Conservation (phyloP, 2,113 vertebrate species). For the Onychorhynchus coronatus region DNA sequence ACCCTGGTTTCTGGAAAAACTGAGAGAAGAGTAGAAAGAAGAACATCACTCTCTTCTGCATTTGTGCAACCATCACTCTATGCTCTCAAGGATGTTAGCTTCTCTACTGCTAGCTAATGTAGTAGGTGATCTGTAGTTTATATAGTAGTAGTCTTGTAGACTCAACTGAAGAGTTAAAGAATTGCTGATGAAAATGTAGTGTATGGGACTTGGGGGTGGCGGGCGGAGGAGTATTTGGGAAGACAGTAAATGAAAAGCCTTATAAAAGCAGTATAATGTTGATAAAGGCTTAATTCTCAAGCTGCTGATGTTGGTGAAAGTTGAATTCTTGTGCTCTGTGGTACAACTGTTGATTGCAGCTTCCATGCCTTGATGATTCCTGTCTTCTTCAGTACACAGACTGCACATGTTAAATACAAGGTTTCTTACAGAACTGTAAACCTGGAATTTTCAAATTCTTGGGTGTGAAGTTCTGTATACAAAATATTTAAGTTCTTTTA, state of each 20-base stretch:
- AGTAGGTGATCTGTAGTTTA: background rate
- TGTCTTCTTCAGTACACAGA: background rate
- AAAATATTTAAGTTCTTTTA: background rate
- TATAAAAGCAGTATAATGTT: background rate
- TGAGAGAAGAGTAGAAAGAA: background rate
- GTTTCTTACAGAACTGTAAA: background rate
- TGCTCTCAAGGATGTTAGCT: background rate
- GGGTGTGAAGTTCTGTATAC: background rate
- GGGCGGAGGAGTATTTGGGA: accelerated
- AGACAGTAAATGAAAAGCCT: background rate
- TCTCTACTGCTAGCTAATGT: background rate
- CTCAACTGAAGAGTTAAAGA: background rate
- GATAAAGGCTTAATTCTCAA: background rate
- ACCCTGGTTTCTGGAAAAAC: background rate
- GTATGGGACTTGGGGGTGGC: background rate
- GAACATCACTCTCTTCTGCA: background rate
- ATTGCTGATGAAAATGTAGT: background rate
- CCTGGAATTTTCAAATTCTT: background rate
- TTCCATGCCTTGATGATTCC: background rate
- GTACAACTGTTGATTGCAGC: background rate
- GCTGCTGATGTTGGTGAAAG: background rate
- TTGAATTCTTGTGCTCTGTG: background rate
- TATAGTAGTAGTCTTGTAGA: background rate
- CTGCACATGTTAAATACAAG: background rate
- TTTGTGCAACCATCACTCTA: accelerated